Base-by-base conservation (phyloP, 2,113 vertebrate species). In the Planiliza haematocheilus region DNA sequence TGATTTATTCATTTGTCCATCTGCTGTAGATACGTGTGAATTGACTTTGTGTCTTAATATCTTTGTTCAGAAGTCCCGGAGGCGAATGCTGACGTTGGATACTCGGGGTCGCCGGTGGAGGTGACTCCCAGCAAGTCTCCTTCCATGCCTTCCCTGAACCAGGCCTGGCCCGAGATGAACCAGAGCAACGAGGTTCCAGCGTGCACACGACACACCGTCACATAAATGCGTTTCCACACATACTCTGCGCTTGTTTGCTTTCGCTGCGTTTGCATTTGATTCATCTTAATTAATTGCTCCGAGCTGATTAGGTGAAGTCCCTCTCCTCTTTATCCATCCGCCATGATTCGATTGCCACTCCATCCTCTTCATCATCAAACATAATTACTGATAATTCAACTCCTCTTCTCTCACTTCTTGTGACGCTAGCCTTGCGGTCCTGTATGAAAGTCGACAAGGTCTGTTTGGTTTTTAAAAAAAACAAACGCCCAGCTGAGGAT, bases 71-170 rank as follows among this genome's bases (percentile, higher is more conserved):
- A 89, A 18, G 89, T 78, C 48, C 75, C 95, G 11, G 98, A 99
- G 71, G 82, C 94, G 73, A 83, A 92, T 11, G 84, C 93, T 82
- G 98, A 99, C 46, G 96, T 97, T 72, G 96, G 94, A 80, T 99
- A 95, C 82, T 95, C 97, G 4, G 91, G 94, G 81, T 98, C 98
- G 58, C 98, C 97, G 24, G 96, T 96, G 69, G 97, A 99, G 91
- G 97, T 96, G 58, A 96, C 97, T 84, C 96, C 97, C 84, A 99
- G 93, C 95, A 99, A 99, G 88, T 99, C 97, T 14, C 98, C 98
- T 2, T 99, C 98, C 48, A 97, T 99, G 98, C 98, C 98, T n/a
- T 99, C 97, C 0, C 93, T 99, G 65, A 99, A 97, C 93, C 98
- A 99, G 94, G 97, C 95, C 61, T 99, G 97, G 98, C 96, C 97